phyloP scores from a whole-genome alignment of 2,797 vertebrate genomes.

The Brachyalestes nurse region DNA sequence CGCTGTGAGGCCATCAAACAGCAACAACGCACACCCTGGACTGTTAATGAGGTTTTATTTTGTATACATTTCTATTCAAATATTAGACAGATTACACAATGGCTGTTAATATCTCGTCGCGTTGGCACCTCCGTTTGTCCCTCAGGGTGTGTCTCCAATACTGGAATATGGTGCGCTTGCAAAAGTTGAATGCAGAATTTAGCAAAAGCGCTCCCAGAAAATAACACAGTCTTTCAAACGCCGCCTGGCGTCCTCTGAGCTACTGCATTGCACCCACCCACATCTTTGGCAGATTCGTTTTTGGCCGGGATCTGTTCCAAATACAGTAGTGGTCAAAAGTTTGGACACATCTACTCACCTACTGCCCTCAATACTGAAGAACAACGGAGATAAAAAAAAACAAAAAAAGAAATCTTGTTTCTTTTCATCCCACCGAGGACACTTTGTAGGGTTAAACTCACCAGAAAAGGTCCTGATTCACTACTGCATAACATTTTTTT shows the following conservation, averaged over 20 bases:
- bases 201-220: neutral
- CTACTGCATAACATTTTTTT: no score
- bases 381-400: no score
- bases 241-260: neutral
- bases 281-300: neutral
- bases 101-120: conserved; percentile 31
- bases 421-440: no score
- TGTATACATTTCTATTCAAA: conserved; percentile 10
- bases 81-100: conserved; percentile 17
- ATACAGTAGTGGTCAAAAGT: neutral
- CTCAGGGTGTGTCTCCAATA: neutral
- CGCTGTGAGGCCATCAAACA: conserved; percentile 20
- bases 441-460: no score
- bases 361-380: no score
- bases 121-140: neutral
- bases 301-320: neutral
- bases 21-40: conserved; percentile 36
- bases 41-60: conserved; percentile 6
- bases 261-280: neutral
- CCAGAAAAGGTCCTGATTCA: no score
- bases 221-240: neutral
- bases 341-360: neutral
- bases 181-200: neutral
- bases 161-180: conserved; percentile 7
- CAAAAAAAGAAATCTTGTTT: no score